These are phyloP conservation scores for Dipodomys stephensi DNA, from an alignment of 2,113 vertebrate species.

Conservation along the genomic window DNA sequence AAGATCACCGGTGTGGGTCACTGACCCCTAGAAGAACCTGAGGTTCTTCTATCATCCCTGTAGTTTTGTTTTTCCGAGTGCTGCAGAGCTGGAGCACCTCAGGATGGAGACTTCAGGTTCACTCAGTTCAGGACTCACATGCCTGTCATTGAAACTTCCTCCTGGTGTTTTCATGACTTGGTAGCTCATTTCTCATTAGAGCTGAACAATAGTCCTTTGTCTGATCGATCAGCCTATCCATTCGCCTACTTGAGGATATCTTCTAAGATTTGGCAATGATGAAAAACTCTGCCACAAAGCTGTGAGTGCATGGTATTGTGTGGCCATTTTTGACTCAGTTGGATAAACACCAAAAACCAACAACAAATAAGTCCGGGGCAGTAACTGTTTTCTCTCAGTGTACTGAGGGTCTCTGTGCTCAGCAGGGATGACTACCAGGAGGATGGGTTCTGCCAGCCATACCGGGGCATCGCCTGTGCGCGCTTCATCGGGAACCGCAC, in stretches of 20 bases:
- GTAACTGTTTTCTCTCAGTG: neutral
- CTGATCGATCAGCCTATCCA: neutral
- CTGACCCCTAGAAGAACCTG: neutral
- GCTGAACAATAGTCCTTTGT: neutral
- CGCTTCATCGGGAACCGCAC: conserved; percentile 98
- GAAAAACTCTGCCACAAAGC: neutral
- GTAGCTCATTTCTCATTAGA: neutral
- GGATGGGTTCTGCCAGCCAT: conserved; percentile 98
- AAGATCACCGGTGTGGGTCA: too few species aligned
- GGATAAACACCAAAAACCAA: neutral
- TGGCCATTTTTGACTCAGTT: neutral
- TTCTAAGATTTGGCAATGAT: neutral
- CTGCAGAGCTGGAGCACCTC: neutral
- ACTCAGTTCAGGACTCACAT: too few species aligned
- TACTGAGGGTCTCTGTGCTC: conserved; percentile 70
- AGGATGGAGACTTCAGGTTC: neutral
- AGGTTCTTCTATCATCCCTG: neutral
- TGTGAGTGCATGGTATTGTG: neutral
- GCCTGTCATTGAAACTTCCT: neutral
- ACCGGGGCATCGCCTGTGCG: conserved; percentile 97
- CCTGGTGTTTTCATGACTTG: accelerated
- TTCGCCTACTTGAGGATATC: neutral
- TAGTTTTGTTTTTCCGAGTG: neutral
- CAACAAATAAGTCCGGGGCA: neutral
- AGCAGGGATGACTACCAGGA: conserved; percentile 90